Evolutionary conservation across 2,888 invertebrate species (phyloP).

Genomic region (Dicyrtoma fusca): DNA sequence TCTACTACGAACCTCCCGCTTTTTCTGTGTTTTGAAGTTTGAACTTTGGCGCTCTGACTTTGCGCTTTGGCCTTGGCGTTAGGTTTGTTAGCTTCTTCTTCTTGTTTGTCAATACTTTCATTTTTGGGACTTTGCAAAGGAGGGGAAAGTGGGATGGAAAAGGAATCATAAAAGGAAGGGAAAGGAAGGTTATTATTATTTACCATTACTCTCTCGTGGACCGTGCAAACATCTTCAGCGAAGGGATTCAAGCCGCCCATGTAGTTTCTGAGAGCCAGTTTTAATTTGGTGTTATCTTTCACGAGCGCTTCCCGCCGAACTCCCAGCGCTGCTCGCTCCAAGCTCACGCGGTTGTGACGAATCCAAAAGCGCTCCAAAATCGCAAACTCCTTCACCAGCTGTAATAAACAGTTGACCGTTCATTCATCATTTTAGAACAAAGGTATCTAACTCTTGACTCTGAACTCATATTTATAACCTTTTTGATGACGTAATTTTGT

Average conservation of each 20-base stretch:
- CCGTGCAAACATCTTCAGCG: slow-evolving; percentile 17
- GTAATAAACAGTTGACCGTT: no score
- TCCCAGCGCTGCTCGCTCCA: slow-evolving; percentile 45
- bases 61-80: background rate
- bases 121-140: background rate
- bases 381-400: slow-evolving; percentile 50
- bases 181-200: background rate
- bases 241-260: slow-evolving; percentile 55
- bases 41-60: no score
- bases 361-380: slow-evolving; percentile 55
- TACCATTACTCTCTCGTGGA: slow-evolving; percentile 31
- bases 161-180: background rate
- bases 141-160: background rate
- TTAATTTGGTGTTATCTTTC: slow-evolving; percentile 49
- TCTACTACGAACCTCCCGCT: background rate
- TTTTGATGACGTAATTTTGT: no score
- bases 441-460: no score
- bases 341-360: slow-evolving; percentile 48
- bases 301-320: slow-evolving; percentile 42
- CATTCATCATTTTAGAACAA: no score
- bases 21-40: background rate
- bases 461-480: no score
- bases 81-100: background rate
- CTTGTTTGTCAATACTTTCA: background rate
- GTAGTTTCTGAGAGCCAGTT: slow-evolving; percentile 50